Conservation (phyloP, 1,140 invertebrate genomes). For the Condylostylus longicornis region DNA sequence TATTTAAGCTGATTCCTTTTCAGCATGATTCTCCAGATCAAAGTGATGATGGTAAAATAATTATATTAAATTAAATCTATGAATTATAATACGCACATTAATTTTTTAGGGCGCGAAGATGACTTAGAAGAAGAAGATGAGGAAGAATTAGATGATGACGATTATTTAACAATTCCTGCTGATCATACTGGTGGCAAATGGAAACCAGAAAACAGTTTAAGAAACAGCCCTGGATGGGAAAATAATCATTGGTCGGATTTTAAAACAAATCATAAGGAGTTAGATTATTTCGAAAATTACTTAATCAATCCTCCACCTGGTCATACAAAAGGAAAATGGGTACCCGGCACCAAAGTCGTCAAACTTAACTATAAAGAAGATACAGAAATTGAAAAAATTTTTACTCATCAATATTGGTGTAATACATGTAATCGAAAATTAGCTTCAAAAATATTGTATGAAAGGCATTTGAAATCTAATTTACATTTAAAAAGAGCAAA, state of each 20-base stretch:
- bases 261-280: conserved; percentile 13
- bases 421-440: conserved; percentile 58
- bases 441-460: conserved; percentile 54
- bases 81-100: no score
- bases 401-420: conserved; percentile 55
- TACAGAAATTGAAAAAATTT: conserved; percentile 33
- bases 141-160: conserved; percentile 40
- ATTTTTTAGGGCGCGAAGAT: no score
- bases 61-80: conserved; percentile 24
- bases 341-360: conserved; percentile 42
- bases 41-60: conserved; percentile 20
- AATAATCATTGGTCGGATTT: no score
- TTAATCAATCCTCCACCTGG: conserved; percentile 43
- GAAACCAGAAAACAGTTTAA: conserved; percentile 33
- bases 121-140: conserved; percentile 39
- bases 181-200: conserved; percentile 61
- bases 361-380: conserved; percentile 34
- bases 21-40: conserved; percentile 30
- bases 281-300: conserved; percentile 19
- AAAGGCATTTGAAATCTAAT: conserved; percentile 55
- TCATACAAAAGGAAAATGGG: conserved; percentile 63
- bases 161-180: conserved; percentile 40
- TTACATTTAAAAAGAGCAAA: conserved; percentile 53
- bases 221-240: conserved; percentile 21
- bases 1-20: conserved; percentile 30